Percentiles rank a stretch among this genome's conserved stretches.
These are phyloP conservation scores for Zoanthus gigantus DNA, from an alignment of 92 coral and sea anemone species.

Conservation along the genomic window DNA sequence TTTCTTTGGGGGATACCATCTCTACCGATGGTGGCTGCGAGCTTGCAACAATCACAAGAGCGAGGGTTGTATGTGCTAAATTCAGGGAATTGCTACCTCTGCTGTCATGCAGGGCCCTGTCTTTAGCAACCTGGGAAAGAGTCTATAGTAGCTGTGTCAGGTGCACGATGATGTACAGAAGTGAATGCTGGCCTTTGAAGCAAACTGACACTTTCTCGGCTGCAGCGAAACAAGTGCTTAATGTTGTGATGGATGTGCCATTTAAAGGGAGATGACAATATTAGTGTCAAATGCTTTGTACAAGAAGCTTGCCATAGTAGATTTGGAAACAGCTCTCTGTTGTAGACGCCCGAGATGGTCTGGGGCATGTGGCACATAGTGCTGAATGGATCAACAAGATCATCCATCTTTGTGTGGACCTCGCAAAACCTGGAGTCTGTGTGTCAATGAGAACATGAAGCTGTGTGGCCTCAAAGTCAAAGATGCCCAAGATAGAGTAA, in stretches of 20 bases:
- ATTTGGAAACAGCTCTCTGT: neutral
- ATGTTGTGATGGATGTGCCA: constrained; percentile 7
- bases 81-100: neutral
- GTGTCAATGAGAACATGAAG: neutral
- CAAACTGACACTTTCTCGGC: neutral
- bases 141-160: constrained; percentile 13
- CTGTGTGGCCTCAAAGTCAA: neutral
- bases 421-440: neutral
- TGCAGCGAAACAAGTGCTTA: neutral
- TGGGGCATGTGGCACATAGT: neutral
- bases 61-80: constrained; percentile 1
- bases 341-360: neutral
- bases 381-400: constrained; percentile 10
- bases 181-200: neutral
- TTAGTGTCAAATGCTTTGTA: neutral
- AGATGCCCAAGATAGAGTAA: neutral
- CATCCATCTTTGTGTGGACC: neutral
- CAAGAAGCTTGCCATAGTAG: neutral
- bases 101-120: constrained; percentile 4
- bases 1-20: constrained; percentile 20
- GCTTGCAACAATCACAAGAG: constrained; percentile 13
- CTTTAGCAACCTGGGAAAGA: neutral
- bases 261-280: neutral
- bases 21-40: constrained; percentile 34
- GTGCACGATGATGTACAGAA: neutral